A percentile compares a stretch with the other conserved stretches of the same genome.
Evolutionary conservation across 1,140 invertebrate genomes (phyloP).

Genomic region (Dendroctonus valens): DNA sequence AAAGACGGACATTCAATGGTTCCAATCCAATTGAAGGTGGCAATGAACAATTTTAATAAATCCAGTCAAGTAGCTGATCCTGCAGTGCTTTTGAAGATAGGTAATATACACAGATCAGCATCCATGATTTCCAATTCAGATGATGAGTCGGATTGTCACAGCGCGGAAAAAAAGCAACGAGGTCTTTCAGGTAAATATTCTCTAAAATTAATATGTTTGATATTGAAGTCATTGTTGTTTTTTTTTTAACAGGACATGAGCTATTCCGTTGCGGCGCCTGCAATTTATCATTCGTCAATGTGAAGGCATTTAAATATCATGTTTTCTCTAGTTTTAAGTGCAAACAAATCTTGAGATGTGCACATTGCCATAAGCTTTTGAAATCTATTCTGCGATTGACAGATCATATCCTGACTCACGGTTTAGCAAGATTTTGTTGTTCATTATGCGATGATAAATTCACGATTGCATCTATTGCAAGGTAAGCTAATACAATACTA

Average conservation of each 20-base stretch:
- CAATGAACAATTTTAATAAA: too few relatives aligned
- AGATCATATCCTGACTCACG: constrained; percentile 50
- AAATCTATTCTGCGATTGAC: constrained; percentile 42
- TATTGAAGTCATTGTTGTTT: neutral
- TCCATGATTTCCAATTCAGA: constrained; percentile 22
- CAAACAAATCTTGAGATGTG: constrained; percentile 49
- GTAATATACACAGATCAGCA: constrained; percentile 6
- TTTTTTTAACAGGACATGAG: constrained; percentile 36
- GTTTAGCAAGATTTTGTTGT: constrained; percentile 53
- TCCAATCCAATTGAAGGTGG: too few relatives aligned
- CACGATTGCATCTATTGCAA: constrained; percentile 22
- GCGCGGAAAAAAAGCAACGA: constrained; percentile 19
- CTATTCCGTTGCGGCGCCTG: constrained; percentile 49
- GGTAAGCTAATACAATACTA: constrained; percentile 25
- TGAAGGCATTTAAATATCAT: constrained; percentile 52
- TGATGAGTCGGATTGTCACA: constrained; percentile 16
- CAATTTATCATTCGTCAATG: constrained; percentile 46
- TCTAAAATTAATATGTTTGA: neutral
- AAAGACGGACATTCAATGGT: too few relatives aligned
- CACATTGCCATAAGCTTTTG: constrained; percentile 56
- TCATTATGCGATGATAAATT: constrained; percentile 51
- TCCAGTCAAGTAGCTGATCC: too few relatives aligned
- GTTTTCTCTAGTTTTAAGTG: constrained; percentile 48
- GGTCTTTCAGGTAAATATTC: constrained; percentile 17
- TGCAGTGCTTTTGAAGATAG: constrained; percentile 5